These are phyloP conservation scores for Epizoanthus ramosus DNA, from an alignment of 92 coral and sea anemone genomes.

Conservation along the genomic window DNA sequence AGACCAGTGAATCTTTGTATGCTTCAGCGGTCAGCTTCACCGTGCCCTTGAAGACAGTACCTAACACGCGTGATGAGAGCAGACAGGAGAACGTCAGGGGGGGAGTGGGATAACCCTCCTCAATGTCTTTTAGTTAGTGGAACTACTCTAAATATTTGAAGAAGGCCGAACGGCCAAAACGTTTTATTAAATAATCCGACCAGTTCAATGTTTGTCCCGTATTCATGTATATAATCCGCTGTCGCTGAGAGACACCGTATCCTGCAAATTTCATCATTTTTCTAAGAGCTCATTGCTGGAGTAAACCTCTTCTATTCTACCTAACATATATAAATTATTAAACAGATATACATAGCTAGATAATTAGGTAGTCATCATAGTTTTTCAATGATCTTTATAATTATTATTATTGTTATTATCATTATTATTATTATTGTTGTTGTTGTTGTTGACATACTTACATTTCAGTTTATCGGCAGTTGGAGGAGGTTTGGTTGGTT, in stretches of 20 bases:
- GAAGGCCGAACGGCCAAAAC: no score
- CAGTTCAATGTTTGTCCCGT: no score
- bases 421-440: neutral
- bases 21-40: slow-evolving; percentile 5
- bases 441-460: neutral
- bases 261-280: no score
- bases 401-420: neutral
- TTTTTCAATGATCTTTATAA: neutral
- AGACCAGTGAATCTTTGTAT: slow-evolving; percentile 1
- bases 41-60: slow-evolving; percentile 10
- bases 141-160: no score
- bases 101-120: neutral
- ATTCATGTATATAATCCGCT: no score
- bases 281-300: no score
- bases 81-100: neutral
- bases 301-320: no score
- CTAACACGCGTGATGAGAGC: slow-evolving; percentile 8
- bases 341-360: no score
- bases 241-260: no score
- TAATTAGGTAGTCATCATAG: no score
- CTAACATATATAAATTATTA: no score
- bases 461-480: slow-evolving; percentile 35
- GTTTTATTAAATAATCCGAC: no score
- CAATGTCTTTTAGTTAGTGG: neutral
- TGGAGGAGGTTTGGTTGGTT: slow-evolving; percentile 32